A percentile compares a stretch with the other conserved stretches of the same genome.
phyloP scores from a whole-genome alignment of 2,888 invertebrate genomes.

The Parnassius apollo region DNA sequence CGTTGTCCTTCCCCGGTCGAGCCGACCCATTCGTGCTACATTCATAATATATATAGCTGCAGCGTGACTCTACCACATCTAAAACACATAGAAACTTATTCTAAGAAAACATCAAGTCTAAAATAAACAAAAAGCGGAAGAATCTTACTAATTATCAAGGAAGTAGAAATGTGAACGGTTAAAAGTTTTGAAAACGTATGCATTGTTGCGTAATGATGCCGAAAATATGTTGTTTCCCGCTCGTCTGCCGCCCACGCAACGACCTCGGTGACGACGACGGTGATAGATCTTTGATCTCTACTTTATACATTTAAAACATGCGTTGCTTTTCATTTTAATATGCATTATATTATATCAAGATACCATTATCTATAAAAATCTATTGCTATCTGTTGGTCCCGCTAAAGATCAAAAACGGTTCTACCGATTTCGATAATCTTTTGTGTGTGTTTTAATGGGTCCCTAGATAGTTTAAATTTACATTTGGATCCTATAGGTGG shows the following conservation, averaged over 20 bases:
- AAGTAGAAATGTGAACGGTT: slow-evolving; percentile 18
- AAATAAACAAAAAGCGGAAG: slow-evolving; percentile 19
- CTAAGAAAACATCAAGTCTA: not conserved
- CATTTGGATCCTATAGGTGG: no score
- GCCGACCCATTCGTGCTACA: no score
- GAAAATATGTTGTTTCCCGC: slow-evolving; percentile 50
- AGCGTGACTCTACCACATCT: no score
- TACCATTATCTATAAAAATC: no score
- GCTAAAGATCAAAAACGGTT: no score
- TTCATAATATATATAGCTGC: no score
- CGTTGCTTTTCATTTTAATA: not conserved
- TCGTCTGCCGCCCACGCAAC: slow-evolving; percentile 39
- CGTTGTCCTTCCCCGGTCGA: no score
- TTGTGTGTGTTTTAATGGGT: no score
- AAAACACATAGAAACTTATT: not conserved
- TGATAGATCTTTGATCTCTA: slow-evolving; percentile 50
- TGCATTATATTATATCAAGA: no score
- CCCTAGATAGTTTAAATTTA: no score
- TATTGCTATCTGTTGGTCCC: no score
- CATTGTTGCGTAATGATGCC: slow-evolving; percentile 52
- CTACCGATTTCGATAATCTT: no score
- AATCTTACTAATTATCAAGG: slow-evolving; percentile 25
- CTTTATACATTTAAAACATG: not conserved
- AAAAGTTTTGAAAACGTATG: slow-evolving; percentile 21
- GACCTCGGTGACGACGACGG: slow-evolving; percentile 70